phyloP scores from a whole-genome alignment of 2,888 invertebrate genomes.

The Troides oblongomaculatus region DNA sequence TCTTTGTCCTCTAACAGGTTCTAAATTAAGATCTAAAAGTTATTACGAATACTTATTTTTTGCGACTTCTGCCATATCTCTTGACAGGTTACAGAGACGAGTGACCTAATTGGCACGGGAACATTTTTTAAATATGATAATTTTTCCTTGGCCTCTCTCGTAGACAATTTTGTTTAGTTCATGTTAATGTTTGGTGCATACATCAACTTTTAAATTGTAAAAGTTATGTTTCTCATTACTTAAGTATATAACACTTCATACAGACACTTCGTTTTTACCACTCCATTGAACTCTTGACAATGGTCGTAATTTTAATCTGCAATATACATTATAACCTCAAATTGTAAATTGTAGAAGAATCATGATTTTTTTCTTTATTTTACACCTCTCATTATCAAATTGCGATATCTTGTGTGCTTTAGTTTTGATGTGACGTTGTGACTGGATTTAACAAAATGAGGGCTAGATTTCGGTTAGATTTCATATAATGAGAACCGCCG shows the following conservation, averaged over 20 bases:
- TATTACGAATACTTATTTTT: constrained; percentile 31
- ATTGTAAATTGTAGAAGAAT: not conserved
- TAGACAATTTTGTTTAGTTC: constrained; percentile 19
- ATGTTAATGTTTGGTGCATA: not conserved
- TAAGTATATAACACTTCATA: no score
- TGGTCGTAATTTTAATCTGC: no score
- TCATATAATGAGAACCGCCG: constrained; percentile 18
- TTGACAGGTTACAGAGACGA: constrained; percentile 50
- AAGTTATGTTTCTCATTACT: no score
- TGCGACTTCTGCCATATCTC: constrained; percentile 47
- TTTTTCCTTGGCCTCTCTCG: constrained; percentile 46
- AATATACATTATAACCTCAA: no score
- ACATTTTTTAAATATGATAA: constrained; percentile 50
- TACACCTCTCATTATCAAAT: not conserved
- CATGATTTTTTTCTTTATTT: not conserved
- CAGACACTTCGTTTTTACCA: not conserved
- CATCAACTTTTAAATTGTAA: not conserved
- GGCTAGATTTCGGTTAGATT: constrained; percentile 6
- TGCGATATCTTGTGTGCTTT: not conserved
- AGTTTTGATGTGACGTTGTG: not conserved
- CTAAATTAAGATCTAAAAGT: constrained; percentile 26
- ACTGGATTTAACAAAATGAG: not conserved
- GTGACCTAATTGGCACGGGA: constrained; percentile 70
- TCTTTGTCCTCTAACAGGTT: constrained; percentile 27
- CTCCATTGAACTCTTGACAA: not conserved